Conservation (phyloP, 2,113 vertebrate species). For the Prunella himalayana region DNA sequence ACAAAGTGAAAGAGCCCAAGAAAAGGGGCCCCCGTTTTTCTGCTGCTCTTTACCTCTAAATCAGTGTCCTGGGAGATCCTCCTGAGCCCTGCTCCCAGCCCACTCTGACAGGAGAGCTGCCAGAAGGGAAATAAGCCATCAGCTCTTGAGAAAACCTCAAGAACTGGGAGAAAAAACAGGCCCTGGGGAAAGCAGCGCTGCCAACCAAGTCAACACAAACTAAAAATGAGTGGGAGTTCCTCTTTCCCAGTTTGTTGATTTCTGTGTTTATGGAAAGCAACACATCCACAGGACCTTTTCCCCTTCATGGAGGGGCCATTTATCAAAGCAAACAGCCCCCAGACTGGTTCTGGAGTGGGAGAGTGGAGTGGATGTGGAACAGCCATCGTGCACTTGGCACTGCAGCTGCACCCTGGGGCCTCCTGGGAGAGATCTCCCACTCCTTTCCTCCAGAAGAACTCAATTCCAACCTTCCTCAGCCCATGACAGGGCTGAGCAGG, state of each 20-base stretch:
- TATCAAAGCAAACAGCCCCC: neutral
- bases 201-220: neutral
- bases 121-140: neutral
- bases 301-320: neutral
- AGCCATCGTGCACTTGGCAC: neutral
- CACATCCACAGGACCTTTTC: neutral
- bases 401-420: neutral
- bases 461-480: neutral
- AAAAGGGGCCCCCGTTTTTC: neutral
- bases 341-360: neutral
- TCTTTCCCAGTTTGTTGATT: neutral
- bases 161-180: neutral
- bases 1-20: neutral
- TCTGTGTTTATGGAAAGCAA: neutral
- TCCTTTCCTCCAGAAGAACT: neutral
- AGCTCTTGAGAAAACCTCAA: slow-evolving; percentile 1
- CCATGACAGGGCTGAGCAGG: neutral
- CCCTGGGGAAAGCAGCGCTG: neutral
- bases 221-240: neutral
- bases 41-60: neutral
- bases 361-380: neutral
- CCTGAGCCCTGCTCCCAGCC: slow-evolving; percentile 9
- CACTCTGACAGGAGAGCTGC: neutral
- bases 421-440: neutral
- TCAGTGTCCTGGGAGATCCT: neutral